Evolutionary conservation across 2,797 vertebrate species (phyloP), one percentile per base, ranked within the genome.

Genomic region (Notamacropus eugenii): DNA sequence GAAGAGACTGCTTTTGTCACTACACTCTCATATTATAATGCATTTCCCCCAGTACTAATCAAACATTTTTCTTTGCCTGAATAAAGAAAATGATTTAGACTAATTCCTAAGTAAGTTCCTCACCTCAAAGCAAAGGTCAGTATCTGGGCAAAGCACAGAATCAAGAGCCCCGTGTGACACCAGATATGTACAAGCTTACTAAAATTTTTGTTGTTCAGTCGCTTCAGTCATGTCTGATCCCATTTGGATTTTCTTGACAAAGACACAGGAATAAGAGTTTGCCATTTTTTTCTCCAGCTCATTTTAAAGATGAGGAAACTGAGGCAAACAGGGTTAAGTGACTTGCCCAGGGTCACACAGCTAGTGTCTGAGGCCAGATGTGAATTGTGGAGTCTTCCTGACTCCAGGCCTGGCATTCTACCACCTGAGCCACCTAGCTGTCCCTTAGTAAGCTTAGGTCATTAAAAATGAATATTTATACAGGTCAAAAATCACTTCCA

Each of bases 121-220:
- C 52, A 34, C 13, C 34, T 55, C 29, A 31, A 54, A 91, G n/a
- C 90, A 91, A 91, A 55, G 34, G 54, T 55, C 54, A 55, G 24
- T 5, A 52, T 52, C 90, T 90, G 19, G 95, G 87, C n/a, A 94
- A 91, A 50, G 46, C 46, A 74, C 5, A 29, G 54, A 90, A 94
- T 57, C 92, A 93, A 56, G 27, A 31, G 94, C 34, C 50, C 16
- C 54, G 57, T 90, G 2, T 91, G 52, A 55, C 2, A 55, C 14
- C 50, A 90, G 62, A 74, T 12, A 93, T 54, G 34, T 12, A 22
- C 92, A 40, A 4, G 34, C 27, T 87, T 92, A 55, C n/a, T 54
- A 29, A 91, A 58, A 29, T 90, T 57, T 57, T 57, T 12, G 28
- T 82, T 34, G 94, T 40, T 22, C 6, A 10, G n/a, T 24, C 5